phyloP scores from a whole-genome alignment of 1,140 invertebrate species.

The Zaprionus kolodkinae region DNA sequence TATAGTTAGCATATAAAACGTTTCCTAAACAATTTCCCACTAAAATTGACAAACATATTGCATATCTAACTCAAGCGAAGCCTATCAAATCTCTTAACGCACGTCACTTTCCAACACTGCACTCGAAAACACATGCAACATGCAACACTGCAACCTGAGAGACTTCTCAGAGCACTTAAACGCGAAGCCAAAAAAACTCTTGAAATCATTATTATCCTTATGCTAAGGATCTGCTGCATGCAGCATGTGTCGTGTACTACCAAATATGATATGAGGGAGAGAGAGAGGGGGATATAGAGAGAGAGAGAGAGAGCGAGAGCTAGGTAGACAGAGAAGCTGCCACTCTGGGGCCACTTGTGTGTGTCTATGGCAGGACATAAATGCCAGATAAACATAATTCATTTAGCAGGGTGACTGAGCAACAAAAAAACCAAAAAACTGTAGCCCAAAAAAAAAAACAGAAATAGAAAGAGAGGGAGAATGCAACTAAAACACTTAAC shows the following conservation, averaged over 20 bases:
- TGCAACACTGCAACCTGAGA: conserved; percentile 16
- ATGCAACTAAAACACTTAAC: conserved; percentile 66
- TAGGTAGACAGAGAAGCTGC: conserved; percentile 15
- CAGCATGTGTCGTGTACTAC: background rate
- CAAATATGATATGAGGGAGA: conserved; percentile 31
- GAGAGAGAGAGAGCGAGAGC: conserved; percentile 20
- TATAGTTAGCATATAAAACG: no score
- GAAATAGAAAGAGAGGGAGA: no score
- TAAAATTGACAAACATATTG: background rate
- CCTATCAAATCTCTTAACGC: background rate
- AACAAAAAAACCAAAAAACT: conserved; percentile 19
- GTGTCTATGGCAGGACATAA: conserved; percentile 37
- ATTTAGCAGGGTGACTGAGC: conserved; percentile 34
- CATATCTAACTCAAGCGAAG: background rate
- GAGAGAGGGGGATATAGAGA: background rate
- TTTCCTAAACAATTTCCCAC: background rate
- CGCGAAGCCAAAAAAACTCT: background rate
- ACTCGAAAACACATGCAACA: background rate
- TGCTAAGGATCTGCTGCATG: conserved; percentile 18
- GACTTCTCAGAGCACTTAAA: conserved; percentile 35
- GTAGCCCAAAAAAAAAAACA: conserved; percentile 13
- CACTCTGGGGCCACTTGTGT: conserved; percentile 35
- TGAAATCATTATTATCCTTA: conserved; percentile 46
- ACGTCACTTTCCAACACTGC: conserved; percentile 5
- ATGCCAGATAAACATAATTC: conserved; percentile 60